Base-by-base conservation (phyloP, 23 tunicate species). In the Corella eumyota region DNA sequence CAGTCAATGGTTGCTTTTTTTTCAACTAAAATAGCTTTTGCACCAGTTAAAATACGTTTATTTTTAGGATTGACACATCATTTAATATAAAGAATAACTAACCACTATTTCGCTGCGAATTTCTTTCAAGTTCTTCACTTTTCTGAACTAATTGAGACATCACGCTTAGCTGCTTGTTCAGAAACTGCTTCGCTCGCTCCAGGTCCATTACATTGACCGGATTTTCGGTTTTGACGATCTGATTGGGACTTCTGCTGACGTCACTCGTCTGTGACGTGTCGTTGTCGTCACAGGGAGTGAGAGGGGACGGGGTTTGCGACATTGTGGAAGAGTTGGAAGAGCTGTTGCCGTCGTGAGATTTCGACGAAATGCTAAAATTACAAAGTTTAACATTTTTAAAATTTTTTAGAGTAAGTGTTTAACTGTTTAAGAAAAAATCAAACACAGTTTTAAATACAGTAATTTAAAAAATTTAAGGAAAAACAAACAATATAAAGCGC, bases 101-200 rank as follows among this genome's bases (percentile, higher is more conserved):
- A 15, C 48, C 45, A 64, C 69, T 64, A 33, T 44, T 64, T 44
- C 13, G n/a, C 15, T 2, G 11, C 4, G 71, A 66, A 25, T 66
- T 66, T 13, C 59, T 48, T 49, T 66, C 71, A 26, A 50, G 32
- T 45, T 66, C 71, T 7, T 66, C 59, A 38, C 71, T 66, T 32
- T 40, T 50, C 32, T 47, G 40, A 24, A 72, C 78, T 30, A 72
- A 50, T 30, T 62, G 78, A 25, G 78, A 58, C 78, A 72, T 72
- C 35, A 61, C 61, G 32, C 55, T 70, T 3, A 70, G 56, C 25
- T 70, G 76, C 45, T 59, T 49, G n/a, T 70, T 59, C 32, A 70
- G 37, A 58, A 70, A 70, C 26, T 59, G 56, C 61, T 62, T 72
- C 38, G 78, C 78, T 32, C 50, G 49, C 36, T 62, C 61, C 2